Percentiles rank a stretch among this genome's conserved stretches.
phyloP scores from a whole-genome alignment of 2,888 invertebrate species.

The Xylota sylvarum region DNA sequence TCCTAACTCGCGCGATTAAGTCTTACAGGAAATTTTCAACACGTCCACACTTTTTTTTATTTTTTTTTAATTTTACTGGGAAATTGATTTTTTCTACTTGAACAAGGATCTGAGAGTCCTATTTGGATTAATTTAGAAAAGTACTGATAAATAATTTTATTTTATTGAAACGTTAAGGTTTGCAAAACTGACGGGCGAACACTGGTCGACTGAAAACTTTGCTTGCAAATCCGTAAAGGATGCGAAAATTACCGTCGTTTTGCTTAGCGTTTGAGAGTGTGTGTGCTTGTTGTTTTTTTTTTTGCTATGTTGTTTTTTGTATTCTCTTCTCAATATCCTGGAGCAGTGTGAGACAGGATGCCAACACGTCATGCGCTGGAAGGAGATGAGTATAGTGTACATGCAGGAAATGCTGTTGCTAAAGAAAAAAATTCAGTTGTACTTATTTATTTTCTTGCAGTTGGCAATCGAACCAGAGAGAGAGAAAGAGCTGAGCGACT shows the following conservation, averaged over 20 bases:
- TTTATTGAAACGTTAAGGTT: constrained; percentile 71
- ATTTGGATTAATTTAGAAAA: neutral
- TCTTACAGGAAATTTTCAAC: neutral
- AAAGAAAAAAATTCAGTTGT: constrained; percentile 30
- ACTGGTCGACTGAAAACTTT: constrained; percentile 82
- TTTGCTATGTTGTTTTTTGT: neutral
- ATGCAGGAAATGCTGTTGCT: constrained; percentile 72
- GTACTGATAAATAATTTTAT: constrained; percentile 6
- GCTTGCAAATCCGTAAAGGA: constrained; percentile 80
- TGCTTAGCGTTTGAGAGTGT: constrained; percentile 47
- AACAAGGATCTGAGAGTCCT: constrained; percentile 36
- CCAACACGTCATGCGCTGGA: constrained; percentile 70
- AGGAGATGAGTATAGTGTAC: constrained; percentile 63
- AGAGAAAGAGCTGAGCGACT: constrained; percentile 2
- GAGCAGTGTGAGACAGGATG: constrained; percentile 65
- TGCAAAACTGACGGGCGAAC: constrained; percentile 81
- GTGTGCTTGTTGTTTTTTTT: constrained; percentile 21
- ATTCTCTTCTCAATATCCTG: constrained; percentile 51
- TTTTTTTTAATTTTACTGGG: constrained; percentile 3
- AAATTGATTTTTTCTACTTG: constrained; percentile 50
- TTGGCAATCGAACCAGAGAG: constrained; percentile 34
- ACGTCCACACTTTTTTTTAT: neutral
- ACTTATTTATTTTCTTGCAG: constrained; percentile 63
- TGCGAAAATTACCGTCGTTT: constrained; percentile 78
- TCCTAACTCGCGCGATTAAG: constrained; percentile 20